phyloP scores from a whole-genome alignment of 2,797 vertebrate genomes.

The Pipistrellus nathusii region DNA sequence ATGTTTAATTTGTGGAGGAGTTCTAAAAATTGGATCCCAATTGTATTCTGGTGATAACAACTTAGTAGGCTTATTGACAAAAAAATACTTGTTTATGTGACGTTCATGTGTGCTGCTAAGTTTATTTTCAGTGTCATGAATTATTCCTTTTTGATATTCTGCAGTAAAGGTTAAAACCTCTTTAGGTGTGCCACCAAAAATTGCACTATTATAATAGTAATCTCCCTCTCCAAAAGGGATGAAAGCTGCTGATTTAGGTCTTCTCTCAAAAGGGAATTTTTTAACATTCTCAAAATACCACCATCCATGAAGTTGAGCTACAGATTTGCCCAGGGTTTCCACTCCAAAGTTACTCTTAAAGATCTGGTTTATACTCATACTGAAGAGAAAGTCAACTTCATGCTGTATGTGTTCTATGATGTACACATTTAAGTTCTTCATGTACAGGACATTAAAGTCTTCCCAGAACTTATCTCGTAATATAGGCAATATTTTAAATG shows the following conservation, averaged over 20 bases:
- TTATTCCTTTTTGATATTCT: conserved; percentile 55
- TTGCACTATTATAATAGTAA: conserved; percentile 76
- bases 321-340: conserved; percentile 74
- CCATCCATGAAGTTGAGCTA: conserved; percentile 69
- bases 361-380: conserved; percentile 87
- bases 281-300: conserved; percentile 46
- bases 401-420: conserved; percentile 81
- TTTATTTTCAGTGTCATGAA: conserved; percentile 54
- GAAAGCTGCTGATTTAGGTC: conserved; percentile 53
- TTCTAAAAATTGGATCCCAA: conserved; percentile 75
- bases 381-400: conserved; percentile 86
- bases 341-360: conserved; percentile 83
- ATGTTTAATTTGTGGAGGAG: conserved; percentile 14
- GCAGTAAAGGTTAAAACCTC: conserved; percentile 27
- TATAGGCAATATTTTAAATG: conserved; percentile 51
- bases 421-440: conserved; percentile 72
- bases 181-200: conserved; percentile 66
- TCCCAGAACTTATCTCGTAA: neutral
- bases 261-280: conserved; percentile 71
- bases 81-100: conserved; percentile 83
- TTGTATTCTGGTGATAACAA: conserved; percentile 82
- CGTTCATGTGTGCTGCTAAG: conserved; percentile 71
- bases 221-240: conserved; percentile 68
- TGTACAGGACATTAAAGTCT: conserved; percentile 72
- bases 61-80: conserved; percentile 74